Evolutionary conservation across 2,888 invertebrate genomes (phyloP).

Genomic region (Drosophila helvetica): DNA sequence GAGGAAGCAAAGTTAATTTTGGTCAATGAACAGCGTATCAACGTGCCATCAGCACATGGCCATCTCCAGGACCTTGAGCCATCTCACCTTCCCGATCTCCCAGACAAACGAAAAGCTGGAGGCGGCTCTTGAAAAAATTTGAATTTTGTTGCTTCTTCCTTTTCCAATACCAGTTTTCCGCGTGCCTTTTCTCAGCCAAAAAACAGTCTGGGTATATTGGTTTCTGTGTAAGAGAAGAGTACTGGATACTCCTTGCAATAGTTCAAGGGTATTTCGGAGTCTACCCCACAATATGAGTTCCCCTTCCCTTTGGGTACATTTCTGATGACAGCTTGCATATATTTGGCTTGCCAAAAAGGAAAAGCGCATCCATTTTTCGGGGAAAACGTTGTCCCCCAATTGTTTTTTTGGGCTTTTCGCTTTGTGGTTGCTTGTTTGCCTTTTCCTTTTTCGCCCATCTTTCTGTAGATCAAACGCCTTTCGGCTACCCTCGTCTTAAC

Average conservation of each 20-base stretch:
- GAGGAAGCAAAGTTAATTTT: constrained; percentile 68
- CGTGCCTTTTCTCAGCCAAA: neutral
- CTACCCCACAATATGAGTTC: too few relatives aligned
- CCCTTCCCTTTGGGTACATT: neutral
- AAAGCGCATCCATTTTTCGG: constrained; percentile 14
- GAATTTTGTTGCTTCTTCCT: constrained; percentile 53
- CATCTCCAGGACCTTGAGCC: constrained; percentile 23
- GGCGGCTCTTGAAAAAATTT: constrained; percentile 56
- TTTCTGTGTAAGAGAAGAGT: neutral
- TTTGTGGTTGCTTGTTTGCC: constrained; percentile 48
- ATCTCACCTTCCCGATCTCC: constrained; percentile 7
- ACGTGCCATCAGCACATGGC: constrained; percentile 67
- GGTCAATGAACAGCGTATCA: constrained; percentile 75
- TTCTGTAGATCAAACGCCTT: constrained; percentile 66
- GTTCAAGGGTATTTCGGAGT: neutral
- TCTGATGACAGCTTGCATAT: neutral
- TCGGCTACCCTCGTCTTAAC: constrained; percentile 49
- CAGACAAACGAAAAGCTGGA: constrained; percentile 9
- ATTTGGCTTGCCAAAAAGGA: constrained; percentile 2
- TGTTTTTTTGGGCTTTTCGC: constrained; percentile 11
- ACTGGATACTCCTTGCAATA: neutral
- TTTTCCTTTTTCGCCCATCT: constrained; percentile 3
- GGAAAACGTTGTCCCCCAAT: neutral
- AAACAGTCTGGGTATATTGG: constrained; percentile 1
- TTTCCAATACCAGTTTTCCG: constrained; percentile 51